These are phyloP conservation scores for Speoplatyrhinus poulsoni DNA, from an alignment of 2,113 vertebrate species.

Conservation along the genomic window DNA sequence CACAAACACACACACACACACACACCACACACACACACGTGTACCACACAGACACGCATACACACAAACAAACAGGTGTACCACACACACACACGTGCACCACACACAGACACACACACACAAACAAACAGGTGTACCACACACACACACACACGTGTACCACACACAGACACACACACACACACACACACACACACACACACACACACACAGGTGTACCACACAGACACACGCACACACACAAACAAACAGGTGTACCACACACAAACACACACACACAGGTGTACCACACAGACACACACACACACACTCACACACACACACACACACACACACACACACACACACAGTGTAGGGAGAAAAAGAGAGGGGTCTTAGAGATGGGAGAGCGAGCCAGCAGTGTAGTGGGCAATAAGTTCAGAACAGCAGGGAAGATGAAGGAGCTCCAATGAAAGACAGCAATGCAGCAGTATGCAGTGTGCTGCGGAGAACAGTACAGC, in stretches of 20 bases:
- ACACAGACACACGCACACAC: background rate
- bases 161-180: background rate
- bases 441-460: slow-evolving; percentile 59
- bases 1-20: background rate
- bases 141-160: slow-evolving; percentile 2
- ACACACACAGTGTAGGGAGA: slow-evolving; percentile 15
- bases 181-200: background rate
- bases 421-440: slow-evolving; percentile 4
- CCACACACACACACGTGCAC: slow-evolving; percentile 18
- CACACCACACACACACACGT: background rate
- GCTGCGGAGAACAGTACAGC: slow-evolving; percentile 54
- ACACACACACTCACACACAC: background rate
- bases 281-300: background rate
- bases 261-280: background rate
- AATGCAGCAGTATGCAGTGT: slow-evolving; percentile 62
- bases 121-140: no score
- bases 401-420: slow-evolving; percentile 13
- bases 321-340: background rate
- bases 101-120: slow-evolving; percentile 7
- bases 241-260: slow-evolving; percentile 8
- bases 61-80: background rate
- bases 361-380: slow-evolving; percentile 58
- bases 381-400: slow-evolving; percentile 17
- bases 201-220: no score
- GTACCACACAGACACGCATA: no score